Conservation (phyloP, 2,888 invertebrate species). For the Crossocerus cetratus region DNA sequence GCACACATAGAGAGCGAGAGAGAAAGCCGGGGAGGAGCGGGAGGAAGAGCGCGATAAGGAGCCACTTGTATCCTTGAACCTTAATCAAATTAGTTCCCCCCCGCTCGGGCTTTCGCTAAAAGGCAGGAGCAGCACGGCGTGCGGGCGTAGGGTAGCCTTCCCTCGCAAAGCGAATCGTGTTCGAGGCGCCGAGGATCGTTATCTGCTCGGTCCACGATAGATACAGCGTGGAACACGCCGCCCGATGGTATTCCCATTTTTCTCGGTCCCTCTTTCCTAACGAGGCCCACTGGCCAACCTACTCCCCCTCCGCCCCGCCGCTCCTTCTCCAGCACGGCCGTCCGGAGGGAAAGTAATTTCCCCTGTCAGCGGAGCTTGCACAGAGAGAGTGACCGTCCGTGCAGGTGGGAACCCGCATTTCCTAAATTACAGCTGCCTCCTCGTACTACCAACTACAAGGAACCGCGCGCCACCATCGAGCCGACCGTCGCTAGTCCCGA, state of each 20-base stretch:
- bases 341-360: not conserved
- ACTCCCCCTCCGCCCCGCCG: not conserved
- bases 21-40: not conserved
- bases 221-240: not conserved
- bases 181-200: slow-evolving; percentile 4
- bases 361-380: not conserved
- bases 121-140: not conserved
- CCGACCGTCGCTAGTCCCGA: too few relatives aligned
- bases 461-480: too few relatives aligned
- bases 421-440: slow-evolving; percentile 6
- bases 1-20: not conserved
- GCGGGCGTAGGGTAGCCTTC: not conserved
- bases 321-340: too few relatives aligned
- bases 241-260: slow-evolving; percentile 5
- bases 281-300: not conserved
- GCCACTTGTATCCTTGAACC: slow-evolving; percentile 18
- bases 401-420: slow-evolving; percentile 2
- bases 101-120: slow-evolving; percentile 4
- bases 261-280: not conserved
- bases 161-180: not conserved
- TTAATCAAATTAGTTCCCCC: slow-evolving; percentile 48
- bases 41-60: slow-evolving; percentile 25
- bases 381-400: not conserved
- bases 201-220: slow-evolving; percentile 3
- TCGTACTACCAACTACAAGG: not conserved